These are phyloP conservation scores for Phoeniculus purpureus DNA, from an alignment of 2,797 vertebrate genomes.

Conservation along the genomic window DNA sequence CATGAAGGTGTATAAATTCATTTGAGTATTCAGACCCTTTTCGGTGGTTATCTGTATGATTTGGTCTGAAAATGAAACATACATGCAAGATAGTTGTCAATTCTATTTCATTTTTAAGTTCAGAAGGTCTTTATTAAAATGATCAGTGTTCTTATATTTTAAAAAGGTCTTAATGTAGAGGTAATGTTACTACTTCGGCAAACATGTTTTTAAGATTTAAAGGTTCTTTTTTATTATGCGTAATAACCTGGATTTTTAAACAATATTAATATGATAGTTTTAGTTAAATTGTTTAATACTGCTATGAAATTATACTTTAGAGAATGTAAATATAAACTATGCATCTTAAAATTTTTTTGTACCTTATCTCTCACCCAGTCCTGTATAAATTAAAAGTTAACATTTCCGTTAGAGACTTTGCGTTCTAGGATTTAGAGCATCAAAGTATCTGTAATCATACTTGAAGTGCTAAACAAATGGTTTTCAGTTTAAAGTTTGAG, in stretches of 20 bases:
- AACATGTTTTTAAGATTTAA: neutral
- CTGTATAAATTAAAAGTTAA: neutral
- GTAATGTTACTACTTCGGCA: neutral
- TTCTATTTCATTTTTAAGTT: neutral
- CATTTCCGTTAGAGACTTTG: neutral
- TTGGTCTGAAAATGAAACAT: neutral
- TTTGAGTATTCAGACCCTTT: neutral
- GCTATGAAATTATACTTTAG: neutral
- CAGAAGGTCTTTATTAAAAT: neutral
- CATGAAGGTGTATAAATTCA: neutral
- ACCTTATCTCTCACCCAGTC: neutral
- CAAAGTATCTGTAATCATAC: neutral
- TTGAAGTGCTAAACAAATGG: neutral
- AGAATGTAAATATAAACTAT: no score
- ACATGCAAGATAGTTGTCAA: neutral
- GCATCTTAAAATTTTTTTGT: neutral
- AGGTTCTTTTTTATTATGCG: neutral
- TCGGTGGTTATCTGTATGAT: neutral
- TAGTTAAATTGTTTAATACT: neutral
- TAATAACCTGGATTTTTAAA: neutral
- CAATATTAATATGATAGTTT: neutral
- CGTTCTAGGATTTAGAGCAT: neutral
- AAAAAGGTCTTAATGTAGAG: neutral
- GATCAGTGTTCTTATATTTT: neutral
- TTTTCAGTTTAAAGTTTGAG: neutral